A percentile compares a stretch with the other conserved stretches of the same genome.
These are phyloP conservation scores for Drosophila basisetae DNA, from an alignment of 2,888 invertebrate genomes.

Conservation along the genomic window DNA sequence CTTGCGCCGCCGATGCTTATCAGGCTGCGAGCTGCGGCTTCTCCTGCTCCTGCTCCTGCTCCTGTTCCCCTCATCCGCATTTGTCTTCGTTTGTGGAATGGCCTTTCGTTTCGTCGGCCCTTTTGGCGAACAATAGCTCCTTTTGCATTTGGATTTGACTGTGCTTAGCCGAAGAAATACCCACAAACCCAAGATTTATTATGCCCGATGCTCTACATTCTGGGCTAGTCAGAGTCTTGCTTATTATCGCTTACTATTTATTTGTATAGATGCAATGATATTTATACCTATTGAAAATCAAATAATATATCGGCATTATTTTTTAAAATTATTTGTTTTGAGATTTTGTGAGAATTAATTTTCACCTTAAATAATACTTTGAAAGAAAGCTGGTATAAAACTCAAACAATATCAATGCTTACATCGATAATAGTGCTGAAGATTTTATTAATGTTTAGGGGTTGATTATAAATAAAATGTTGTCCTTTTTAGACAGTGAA, in stretches of 20 bases:
- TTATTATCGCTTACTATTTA: neutral
- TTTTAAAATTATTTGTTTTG: neutral
- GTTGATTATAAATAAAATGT: neutral
- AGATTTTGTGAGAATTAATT: neutral
- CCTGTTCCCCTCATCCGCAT: slow-evolving; percentile 47
- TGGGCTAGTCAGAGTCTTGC: neutral
- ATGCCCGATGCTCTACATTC: slow-evolving; percentile 58
- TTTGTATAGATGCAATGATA: neutral
- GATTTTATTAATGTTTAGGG: neutral
- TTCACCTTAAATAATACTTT: neutral
- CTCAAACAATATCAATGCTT: neutral
- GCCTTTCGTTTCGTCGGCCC: slow-evolving; percentile 50
- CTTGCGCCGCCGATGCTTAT: slow-evolving; percentile 73
- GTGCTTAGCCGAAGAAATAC: slow-evolving; percentile 48
- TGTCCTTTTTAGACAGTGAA: neutral
- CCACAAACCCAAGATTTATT: slow-evolving; percentile 70
- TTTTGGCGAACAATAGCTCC: slow-evolving; percentile 69
- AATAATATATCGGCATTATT: neutral
- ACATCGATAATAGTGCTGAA: neutral
- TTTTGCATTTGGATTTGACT: slow-evolving; percentile 70
- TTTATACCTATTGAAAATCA: neutral
- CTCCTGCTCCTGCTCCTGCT: slow-evolving; percentile 4
- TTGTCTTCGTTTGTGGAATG: slow-evolving; percentile 55
- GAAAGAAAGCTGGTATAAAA: neutral
- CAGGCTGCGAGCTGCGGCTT: slow-evolving; percentile 34